These are phyloP conservation scores for Archivesica marissinica DNA, from an alignment of 1,140 invertebrate species.

Conservation along the genomic window DNA sequence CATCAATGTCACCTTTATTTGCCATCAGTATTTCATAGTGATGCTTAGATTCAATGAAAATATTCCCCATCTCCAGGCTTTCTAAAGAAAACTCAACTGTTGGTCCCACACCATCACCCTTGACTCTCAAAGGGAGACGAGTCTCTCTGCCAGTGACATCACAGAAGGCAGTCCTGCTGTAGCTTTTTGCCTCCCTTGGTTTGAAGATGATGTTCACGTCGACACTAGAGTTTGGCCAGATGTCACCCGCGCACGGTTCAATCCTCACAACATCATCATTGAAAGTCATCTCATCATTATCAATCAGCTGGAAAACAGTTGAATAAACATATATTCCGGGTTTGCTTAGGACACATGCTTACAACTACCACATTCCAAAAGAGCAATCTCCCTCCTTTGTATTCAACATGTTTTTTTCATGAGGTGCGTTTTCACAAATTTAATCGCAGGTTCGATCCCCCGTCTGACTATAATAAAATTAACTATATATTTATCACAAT, in stretches of 20 bases:
- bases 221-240: constrained; percentile 83
- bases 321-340: no score
- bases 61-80: constrained; percentile 83
- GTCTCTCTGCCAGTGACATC: constrained; percentile 83
- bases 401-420: no score
- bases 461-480: no score
- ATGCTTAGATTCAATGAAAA: constrained; percentile 83
- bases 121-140: constrained; percentile 81
- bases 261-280: constrained; percentile 83
- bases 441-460: no score
- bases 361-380: no score
- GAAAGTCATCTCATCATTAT: constrained; percentile 81
- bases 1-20: constrained; percentile 84
- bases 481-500: no score
- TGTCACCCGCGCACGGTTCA: constrained; percentile 83
- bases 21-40: constrained; percentile 83
- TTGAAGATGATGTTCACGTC: constrained; percentile 83
- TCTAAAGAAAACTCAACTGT: constrained; percentile 82
- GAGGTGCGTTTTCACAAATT: no score
- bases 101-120: constrained; percentile 83
- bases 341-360: no score
- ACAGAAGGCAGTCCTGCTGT: constrained; percentile 82
- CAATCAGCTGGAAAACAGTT: constrained; percentile 76
- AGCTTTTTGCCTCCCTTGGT: constrained; percentile 82
- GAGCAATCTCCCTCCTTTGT: no score